A percentile compares a stretch with the other conserved stretches of the same genome.
phyloP scores from a whole-genome alignment of 2,888 invertebrate genomes.

The Clusia tigrina region DNA sequence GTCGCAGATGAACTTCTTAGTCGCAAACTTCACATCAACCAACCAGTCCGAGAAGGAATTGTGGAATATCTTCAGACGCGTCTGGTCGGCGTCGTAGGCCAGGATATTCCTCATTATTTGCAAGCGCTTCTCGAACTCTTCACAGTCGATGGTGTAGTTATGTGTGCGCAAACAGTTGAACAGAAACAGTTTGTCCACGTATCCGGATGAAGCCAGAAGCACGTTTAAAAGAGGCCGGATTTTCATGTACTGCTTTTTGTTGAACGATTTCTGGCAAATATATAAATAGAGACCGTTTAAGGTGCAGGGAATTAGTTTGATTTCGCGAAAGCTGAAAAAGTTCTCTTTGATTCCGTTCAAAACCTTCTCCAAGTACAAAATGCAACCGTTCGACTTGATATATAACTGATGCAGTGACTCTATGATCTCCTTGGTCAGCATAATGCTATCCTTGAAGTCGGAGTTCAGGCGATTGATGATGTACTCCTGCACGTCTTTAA shows the following conservation, averaged over 20 bases:
- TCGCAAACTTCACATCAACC: slow-evolving; percentile 96
- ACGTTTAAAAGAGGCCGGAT: slow-evolving; percentile 86
- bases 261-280: slow-evolving; percentile 92
- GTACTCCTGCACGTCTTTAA: slow-evolving; percentile 94
- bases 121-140: slow-evolving; percentile 82
- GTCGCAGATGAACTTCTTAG: slow-evolving; percentile 90
- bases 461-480: slow-evolving; percentile 89
- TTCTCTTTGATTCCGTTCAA: slow-evolving; percentile 92
- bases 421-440: slow-evolving; percentile 90
- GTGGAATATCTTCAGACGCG: slow-evolving; percentile 77
- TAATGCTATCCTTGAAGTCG: slow-evolving; percentile 84
- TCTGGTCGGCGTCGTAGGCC: slow-evolving; percentile 56
- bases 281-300: slow-evolving; percentile 94
- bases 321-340: slow-evolving; percentile 89
- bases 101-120: slow-evolving; percentile 74
- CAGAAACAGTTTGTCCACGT: slow-evolving; percentile 82
- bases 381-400: slow-evolving; percentile 95
- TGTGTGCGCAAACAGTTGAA: slow-evolving; percentile 83
- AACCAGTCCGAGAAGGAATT: slow-evolving; percentile 96
- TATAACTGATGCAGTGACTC: slow-evolving; percentile 94
- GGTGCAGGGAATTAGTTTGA: slow-evolving; percentile 93
- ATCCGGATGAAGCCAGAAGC: slow-evolving; percentile 84
- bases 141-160: slow-evolving; percentile 78
- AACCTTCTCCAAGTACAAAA: slow-evolving; percentile 86
- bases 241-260: slow-evolving; percentile 86